phyloP scores from a whole-genome alignment of 2,113 vertebrate species.

The Podilymbus podiceps region DNA sequence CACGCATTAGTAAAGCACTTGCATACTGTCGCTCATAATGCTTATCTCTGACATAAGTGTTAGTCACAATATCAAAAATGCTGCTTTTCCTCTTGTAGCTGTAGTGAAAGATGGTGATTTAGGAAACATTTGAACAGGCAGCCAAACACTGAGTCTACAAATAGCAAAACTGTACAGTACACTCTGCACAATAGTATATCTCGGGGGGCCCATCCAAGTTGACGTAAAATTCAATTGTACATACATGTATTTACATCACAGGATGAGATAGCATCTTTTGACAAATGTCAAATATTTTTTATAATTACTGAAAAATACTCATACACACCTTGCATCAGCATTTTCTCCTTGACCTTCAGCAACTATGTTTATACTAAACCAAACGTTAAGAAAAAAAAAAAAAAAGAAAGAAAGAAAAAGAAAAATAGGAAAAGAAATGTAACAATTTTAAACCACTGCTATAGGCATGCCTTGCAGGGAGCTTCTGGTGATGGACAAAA shows the following conservation, averaged over 20 bases:
- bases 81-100: not conserved
- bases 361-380: not conserved
- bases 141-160: conserved; percentile 5
- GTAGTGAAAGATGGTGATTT: not conserved
- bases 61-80: not conserved
- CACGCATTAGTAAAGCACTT: not conserved
- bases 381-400: not conserved
- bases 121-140: conserved; percentile 1
- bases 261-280: not conserved
- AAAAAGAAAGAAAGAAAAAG: not conserved
- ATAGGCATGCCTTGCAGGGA: not conserved
- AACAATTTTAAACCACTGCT: not conserved
- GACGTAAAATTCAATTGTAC: not conserved
- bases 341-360: not conserved
- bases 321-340: not conserved
- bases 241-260: not conserved
- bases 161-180: not conserved
- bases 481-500: not conserved
- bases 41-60: not conserved
- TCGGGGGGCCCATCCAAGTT: not conserved
- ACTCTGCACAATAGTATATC: not conserved
- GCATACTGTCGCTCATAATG: not conserved
- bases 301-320: not conserved
- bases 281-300: not conserved
- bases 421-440: not conserved